Evolutionary conservation across 2,888 invertebrate species (phyloP).

Genomic region (Catocala nupta): DNA sequence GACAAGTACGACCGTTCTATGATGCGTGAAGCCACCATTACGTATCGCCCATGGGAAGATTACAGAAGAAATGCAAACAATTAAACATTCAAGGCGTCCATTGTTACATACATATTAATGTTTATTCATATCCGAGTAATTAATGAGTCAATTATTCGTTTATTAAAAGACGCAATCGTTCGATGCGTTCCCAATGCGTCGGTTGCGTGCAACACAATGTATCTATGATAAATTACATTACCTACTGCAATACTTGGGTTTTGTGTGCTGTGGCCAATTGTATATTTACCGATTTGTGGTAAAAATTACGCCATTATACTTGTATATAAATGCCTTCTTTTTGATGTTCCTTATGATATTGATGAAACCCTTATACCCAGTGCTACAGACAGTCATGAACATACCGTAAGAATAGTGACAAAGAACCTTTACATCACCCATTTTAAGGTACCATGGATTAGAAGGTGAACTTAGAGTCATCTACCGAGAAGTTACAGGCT

Average conservation of each 20-base stretch:
- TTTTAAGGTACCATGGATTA: no score
- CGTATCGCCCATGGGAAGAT: conserved; percentile 45
- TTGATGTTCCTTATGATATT: no score
- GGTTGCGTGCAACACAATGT: conserved; percentile 53
- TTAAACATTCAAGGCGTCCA: conserved; percentile 32
- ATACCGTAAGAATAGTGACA: no score
- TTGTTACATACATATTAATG: conserved; percentile 43
- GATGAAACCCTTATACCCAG: no score
- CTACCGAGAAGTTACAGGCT: no score
- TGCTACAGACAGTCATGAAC: no score
- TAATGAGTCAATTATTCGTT: conserved; percentile 45
- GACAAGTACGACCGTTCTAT: conserved; percentile 17
- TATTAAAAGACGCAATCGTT: conserved; percentile 49
- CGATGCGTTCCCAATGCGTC: conserved; percentile 59
- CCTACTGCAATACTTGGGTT: conserved; percentile 27
- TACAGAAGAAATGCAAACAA: conserved; percentile 30
- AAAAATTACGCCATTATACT: conserved; percentile 23
- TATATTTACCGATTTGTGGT: conserved; percentile 31
- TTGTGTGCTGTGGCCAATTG: conserved; percentile 30
- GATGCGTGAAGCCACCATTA: conserved; percentile 30
- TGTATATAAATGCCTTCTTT: no score
- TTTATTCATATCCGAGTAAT: conserved; percentile 46
- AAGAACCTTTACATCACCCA: no score
- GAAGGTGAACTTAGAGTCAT: no score
- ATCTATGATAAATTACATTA: conserved; percentile 41